Base-by-base conservation (phyloP, 2,113 vertebrate genomes). In the Prietella phreatophila region DNA sequence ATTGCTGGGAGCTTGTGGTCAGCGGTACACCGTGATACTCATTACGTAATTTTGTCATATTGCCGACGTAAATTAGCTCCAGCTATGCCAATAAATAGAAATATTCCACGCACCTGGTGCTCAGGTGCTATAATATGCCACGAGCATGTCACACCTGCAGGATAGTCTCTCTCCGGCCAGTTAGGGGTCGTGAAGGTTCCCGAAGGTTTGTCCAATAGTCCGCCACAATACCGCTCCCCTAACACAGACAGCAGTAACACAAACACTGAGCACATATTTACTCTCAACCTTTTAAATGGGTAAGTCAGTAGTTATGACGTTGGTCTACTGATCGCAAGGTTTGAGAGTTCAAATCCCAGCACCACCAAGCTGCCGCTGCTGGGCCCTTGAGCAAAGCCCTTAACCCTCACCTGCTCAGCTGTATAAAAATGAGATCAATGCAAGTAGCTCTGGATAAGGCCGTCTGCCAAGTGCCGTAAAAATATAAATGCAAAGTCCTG, bases 151-250 rank as follows among this genome's bases (percentile, higher is more conserved):
- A 97, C 96, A 39, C 96, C 96, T 0, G 95, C 94, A 0, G 97
- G 97, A 79, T 97, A 97, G 90, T 97, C 97, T 36, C 95, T 92
- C 67, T 97, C 96, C 0, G 96, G 96, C 96, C 97, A 97, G 91
- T 97, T 97, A 63, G 97, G 97, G 0, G 96, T 97, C 90, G 96
- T 94, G 87, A 97, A 96, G 71, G 96, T 96, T 19, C 96, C 96
- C 0, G 93, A 92, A 0, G 96, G 94, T 93, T 95, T 96, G 83
- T 96, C 94, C 90, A 97, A 92, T 20, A 92, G 94, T 61, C 96
- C 96, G 50, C 97, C 96, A 73, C 97, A 97, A 91, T 97, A 97
- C 33, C 95, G 96, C 73, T 96, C 96, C 27, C 96, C 96, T 97
- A 17, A 36, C 17, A 39, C 79, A 39, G 7, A 39, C 47, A 3